Base-by-base conservation (phyloP, 35 echinoderm and acorn worm genomes). In the Lytechinus pictus region DNA sequence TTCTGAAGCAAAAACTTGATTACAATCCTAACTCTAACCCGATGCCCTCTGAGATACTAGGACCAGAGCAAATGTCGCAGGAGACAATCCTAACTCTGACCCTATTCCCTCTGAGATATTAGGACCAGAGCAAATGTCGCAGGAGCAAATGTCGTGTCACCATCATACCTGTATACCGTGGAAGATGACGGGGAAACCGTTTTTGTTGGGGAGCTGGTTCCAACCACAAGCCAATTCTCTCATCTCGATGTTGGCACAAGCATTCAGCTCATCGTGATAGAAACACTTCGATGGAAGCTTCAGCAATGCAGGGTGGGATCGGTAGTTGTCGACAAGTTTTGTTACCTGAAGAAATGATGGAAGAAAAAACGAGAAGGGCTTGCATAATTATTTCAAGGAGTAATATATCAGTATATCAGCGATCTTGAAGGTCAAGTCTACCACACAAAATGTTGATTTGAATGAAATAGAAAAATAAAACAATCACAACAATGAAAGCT, bases 241-340 rank as follows among this genome's bases (percentile, higher is more conserved):
- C 86, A 96, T 87, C 21, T 92, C 92, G 10, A 53, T 13, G 53
- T 97, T 95, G 52, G 97, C 98, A 91, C 93, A 96, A 1, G 97
- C 95, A 52, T 95, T 94, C 5, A 99, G 94, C 89, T 99, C 98
- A 93, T 95, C 94, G 86, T 99, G 96, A 86, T 99, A 99, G 91
- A 99, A 99, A n/a, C 97, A 86, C 19, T 96, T 19, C 1, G 98
- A 99, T 6, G 98, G 92, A 10, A 99, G 95, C 52, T 95, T 93
- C 10, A 99, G 95, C 9, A 99, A 71, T 13, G 86, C 92, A 13
- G 97, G 97, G 95, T 99, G 98, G 8, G 98, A 99, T 21, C 98
- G 95, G 90, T 99, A 99, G 55, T 99, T 99, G 27, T 99, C 92
- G 3, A 99, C 97, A 14, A 99, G 93, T 53, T 99, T 99, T 16